These are phyloP conservation scores for Homarus gammarus DNA, from an alignment of 2,888 invertebrate species.

Conservation along the genomic window DNA sequence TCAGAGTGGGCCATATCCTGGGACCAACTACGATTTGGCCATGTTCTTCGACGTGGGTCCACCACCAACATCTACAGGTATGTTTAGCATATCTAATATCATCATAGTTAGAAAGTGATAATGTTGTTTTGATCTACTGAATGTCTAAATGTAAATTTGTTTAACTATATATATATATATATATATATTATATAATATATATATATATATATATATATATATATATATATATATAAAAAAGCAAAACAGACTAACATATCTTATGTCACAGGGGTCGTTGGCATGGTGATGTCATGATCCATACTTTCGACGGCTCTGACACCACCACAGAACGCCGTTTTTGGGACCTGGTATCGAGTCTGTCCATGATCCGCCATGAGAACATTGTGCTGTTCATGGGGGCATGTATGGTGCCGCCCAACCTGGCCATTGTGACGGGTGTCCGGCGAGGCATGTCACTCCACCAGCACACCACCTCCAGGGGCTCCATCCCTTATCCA, in stretches of 20 bases:
- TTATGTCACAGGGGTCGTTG: constrained; percentile 78
- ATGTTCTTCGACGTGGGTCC: constrained; percentile 67
- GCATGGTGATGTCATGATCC: constrained; percentile 80
- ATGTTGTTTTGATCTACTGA: too few species aligned
- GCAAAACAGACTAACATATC: too few species aligned
- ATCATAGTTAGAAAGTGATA: too few species aligned
- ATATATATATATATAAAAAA: too few species aligned
- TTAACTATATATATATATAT: too few species aligned
- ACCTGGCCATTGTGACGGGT: constrained; percentile 76
- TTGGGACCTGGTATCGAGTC: constrained; percentile 78
- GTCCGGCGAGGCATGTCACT: constrained; percentile 79
- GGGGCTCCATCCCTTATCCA: constrained; percentile 77
- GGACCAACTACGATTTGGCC: constrained; percentile 75
- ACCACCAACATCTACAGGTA: constrained; percentile 75
- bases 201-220: too few species aligned
- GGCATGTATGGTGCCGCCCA: constrained; percentile 79
- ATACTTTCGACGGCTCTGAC: constrained; percentile 78
- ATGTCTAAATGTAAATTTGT: too few species aligned
- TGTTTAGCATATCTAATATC: too few species aligned
- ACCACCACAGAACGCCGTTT: constrained; percentile 72
- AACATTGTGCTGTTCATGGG: constrained; percentile 81
- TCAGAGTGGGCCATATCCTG: constrained; percentile 75
- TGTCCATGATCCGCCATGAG: constrained; percentile 80
- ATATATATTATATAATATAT: too few species aligned
- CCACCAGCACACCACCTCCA: constrained; percentile 78